phyloP scores from a whole-genome alignment of 2,113 vertebrate genomes.

The Aix galericulata region DNA sequence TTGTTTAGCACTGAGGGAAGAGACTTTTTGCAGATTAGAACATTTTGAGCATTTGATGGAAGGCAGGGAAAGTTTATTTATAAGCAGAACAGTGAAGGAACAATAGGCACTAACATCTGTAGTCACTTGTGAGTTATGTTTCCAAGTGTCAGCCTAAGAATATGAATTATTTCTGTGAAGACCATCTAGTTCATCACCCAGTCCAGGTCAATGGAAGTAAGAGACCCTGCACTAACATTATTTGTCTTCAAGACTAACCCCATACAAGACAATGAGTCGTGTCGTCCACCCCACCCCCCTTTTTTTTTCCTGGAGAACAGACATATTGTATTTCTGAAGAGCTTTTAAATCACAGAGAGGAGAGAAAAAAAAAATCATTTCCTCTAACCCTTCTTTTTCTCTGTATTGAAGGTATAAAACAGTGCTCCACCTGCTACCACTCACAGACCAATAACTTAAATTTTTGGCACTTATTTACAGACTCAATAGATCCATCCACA shows the following conservation, averaged over 20 bases:
- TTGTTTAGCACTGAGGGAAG: constrained; percentile 39
- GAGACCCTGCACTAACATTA: constrained; percentile 28
- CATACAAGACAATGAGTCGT: constrained; percentile 7
- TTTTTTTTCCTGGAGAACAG: neutral
- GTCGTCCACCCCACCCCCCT: neutral
- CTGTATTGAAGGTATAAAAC: constrained; percentile 57
- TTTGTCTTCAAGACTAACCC: constrained; percentile 50
- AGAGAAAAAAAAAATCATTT: constrained; percentile 10
- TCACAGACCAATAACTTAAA: constrained; percentile 79
- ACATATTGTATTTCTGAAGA: constrained; percentile 44
- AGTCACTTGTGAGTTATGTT: constrained; percentile 57
- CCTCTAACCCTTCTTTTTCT: neutral
- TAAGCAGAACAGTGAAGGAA: constrained; percentile 47
- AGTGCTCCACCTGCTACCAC: constrained; percentile 76
- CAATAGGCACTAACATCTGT: constrained; percentile 42
- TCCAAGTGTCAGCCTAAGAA: constrained; percentile 47
- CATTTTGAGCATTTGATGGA: constrained; percentile 52
- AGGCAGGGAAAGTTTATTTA: constrained; percentile 39
- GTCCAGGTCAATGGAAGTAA: constrained; percentile 33
- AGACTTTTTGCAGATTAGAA: constrained; percentile 50
- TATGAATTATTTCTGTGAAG: constrained; percentile 60
- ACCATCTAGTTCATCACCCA: constrained; percentile 33
- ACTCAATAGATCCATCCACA: constrained; percentile 78
- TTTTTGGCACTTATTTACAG: constrained; percentile 76
- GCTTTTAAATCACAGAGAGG: constrained; percentile 43